phyloP scores from a whole-genome alignment of 2,113 vertebrate genomes.

The Urocitellus parryii region DNA sequence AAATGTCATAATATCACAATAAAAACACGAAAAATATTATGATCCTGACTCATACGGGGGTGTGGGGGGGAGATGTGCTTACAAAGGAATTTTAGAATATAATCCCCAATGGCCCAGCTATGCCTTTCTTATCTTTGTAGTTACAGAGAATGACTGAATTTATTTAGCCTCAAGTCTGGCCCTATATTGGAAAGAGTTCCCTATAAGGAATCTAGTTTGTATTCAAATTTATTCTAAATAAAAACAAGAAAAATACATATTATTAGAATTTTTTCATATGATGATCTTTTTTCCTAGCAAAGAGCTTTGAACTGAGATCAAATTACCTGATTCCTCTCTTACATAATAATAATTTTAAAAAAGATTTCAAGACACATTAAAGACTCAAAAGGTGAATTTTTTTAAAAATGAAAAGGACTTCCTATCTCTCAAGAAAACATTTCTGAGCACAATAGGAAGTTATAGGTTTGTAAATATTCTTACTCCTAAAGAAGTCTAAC shows the following conservation, averaged over 20 bases:
- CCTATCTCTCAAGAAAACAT: constrained; percentile 43
- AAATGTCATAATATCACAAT: constrained; percentile 15
- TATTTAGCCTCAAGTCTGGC: neutral
- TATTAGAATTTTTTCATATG: constrained; percentile 38
- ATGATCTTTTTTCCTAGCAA: constrained; percentile 42
- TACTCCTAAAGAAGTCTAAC: constrained; percentile 60
- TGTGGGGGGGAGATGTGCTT: too few species aligned
- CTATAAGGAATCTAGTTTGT: constrained; percentile 9
- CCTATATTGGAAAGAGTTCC: neutral
- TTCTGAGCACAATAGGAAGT: constrained; percentile 34
- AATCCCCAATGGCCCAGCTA: neutral
- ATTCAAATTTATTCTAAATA: constrained; percentile 47
- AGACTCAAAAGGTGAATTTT: neutral
- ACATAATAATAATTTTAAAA: neutral
- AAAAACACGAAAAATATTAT: constrained; percentile 45
- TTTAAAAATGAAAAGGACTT: neutral
- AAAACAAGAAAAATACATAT: constrained; percentile 35
- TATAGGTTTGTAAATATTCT: constrained; percentile 39
- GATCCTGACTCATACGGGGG: constrained; percentile 30
- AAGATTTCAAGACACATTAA: neutral
- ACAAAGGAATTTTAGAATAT: constrained; percentile 47
- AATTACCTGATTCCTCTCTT: constrained; percentile 21
- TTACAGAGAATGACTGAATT: constrained; percentile 38
- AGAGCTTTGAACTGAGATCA: neutral
- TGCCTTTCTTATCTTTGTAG: neutral